Conservation (phyloP, 2,113 vertebrate genomes). For the Anhinga anhinga region DNA sequence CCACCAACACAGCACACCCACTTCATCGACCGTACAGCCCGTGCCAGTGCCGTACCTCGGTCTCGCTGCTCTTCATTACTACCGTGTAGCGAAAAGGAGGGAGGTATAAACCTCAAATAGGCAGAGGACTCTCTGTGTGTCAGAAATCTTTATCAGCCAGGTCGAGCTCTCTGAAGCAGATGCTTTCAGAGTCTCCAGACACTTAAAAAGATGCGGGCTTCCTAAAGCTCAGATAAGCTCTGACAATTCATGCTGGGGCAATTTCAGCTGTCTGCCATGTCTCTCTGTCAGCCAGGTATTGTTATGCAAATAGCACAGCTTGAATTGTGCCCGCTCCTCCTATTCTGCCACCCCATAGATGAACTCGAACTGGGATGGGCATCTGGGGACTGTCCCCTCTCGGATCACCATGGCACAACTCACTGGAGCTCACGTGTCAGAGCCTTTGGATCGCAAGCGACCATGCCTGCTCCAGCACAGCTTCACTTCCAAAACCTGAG, state of each 20-base stretch:
- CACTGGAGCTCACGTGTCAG: background rate
- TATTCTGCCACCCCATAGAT: background rate
- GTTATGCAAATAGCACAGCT: background rate
- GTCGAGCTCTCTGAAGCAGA: background rate
- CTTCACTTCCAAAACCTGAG: no score
- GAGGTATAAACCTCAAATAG: accelerated
- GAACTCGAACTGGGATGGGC: background rate
- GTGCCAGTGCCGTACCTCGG: accelerated
- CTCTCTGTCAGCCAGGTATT: background rate
- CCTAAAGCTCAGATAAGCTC: background rate
- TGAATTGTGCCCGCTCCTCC: background rate
- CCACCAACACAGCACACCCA: background rate
- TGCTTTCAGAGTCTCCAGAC: background rate
- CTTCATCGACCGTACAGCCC: accelerated
- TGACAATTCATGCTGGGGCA: background rate
- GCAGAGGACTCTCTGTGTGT: accelerated
- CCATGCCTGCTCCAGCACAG: background rate
- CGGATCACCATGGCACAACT: accelerated
- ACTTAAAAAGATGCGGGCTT: background rate
- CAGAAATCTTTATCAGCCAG: background rate
- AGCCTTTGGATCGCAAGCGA: background rate
- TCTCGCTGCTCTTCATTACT: accelerated
- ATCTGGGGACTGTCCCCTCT: background rate
- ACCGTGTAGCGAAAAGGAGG: background rate
- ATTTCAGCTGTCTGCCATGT: background rate